Percentiles rank a stretch among this genome's conserved stretches.
Conservation (phyloP, 2,888 invertebrate species). For the Altica lythri region DNA sequence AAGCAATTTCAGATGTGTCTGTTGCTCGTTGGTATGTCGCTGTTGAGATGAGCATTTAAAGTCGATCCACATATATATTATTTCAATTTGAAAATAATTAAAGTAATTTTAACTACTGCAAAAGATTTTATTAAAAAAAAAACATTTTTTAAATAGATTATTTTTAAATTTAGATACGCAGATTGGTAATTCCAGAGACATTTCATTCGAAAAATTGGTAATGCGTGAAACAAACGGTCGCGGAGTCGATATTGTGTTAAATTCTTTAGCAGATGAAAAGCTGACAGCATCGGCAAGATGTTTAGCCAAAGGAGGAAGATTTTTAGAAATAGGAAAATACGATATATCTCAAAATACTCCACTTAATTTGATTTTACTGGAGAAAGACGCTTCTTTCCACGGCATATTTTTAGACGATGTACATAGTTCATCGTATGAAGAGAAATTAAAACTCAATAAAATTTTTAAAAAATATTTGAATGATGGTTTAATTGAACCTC, state of each 20-base stretch:
- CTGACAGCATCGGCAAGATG: slow-evolving; percentile 71
- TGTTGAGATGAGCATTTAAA: no score
- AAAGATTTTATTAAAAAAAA: no score
- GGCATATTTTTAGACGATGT: slow-evolving; percentile 73
- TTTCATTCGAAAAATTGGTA: slow-evolving; percentile 85
- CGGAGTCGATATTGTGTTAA: slow-evolving; percentile 89
- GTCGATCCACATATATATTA: no score
- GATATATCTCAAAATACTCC: slow-evolving; percentile 72
- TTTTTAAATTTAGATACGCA: not conserved
- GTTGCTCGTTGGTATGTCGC: no score
- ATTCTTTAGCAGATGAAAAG: slow-evolving; percentile 91
- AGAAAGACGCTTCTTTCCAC: slow-evolving; percentile 75
- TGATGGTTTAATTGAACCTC: slow-evolving; percentile 69
- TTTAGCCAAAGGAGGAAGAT: slow-evolving; percentile 66
- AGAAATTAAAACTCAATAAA: not conserved
- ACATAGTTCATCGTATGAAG: not conserved
- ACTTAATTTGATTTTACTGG: slow-evolving; percentile 68
- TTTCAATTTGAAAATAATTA: no score
- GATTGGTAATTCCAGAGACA: slow-evolving; percentile 71
- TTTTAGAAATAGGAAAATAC: slow-evolving; percentile 85
- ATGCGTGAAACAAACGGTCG: slow-evolving; percentile 76
- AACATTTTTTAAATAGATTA: not conserved
- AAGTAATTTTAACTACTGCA: no score
- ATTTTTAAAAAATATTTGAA: slow-evolving; percentile 29
- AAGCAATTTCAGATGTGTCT: no score